phyloP scores from a whole-genome alignment of 2,888 invertebrate genomes.

The Nomada hirtipes region DNA sequence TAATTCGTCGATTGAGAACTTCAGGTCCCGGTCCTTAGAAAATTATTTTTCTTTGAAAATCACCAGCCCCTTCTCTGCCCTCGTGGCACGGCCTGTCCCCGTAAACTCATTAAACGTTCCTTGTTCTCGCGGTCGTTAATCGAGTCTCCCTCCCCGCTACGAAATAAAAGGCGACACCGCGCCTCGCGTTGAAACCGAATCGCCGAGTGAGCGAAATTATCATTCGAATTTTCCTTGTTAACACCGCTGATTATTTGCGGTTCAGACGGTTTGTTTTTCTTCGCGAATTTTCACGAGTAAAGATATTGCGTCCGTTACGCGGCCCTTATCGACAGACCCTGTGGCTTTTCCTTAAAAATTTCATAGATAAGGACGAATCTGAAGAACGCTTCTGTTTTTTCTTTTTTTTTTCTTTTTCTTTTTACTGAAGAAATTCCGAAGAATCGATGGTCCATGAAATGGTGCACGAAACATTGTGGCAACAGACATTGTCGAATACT shows the following conservation, averaged over 20 bases:
- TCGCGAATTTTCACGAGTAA: neutral
- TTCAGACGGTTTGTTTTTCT: constrained; percentile 21
- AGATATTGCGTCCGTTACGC: neutral
- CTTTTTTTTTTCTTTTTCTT: no score
- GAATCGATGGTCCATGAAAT: neutral
- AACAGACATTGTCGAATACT: no score
- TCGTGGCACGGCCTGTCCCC: constrained; percentile 48
- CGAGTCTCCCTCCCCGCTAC: constrained; percentile 47
- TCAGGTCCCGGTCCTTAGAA: constrained; percentile 77
- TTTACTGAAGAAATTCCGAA: neutral
- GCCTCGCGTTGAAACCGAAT: constrained; percentile 36
- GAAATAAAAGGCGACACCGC: constrained; percentile 42
- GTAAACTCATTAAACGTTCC: constrained; percentile 82
- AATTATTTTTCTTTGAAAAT: constrained; percentile 83
- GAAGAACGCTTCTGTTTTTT: neutral
- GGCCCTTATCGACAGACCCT: no score
- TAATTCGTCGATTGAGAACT: constrained; percentile 63
- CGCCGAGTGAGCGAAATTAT: constrained; percentile 68
- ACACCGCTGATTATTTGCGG: constrained; percentile 19
- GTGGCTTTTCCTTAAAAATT: no score
- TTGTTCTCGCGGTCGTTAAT: constrained; percentile 81
- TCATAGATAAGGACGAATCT: neutral
- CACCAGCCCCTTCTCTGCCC: constrained; percentile 76
- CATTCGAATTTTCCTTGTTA: constrained; percentile 68
- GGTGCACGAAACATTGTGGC: no score